Conservation (phyloP, 2,113 vertebrate genomes). For the Mirza zaza region DNA sequence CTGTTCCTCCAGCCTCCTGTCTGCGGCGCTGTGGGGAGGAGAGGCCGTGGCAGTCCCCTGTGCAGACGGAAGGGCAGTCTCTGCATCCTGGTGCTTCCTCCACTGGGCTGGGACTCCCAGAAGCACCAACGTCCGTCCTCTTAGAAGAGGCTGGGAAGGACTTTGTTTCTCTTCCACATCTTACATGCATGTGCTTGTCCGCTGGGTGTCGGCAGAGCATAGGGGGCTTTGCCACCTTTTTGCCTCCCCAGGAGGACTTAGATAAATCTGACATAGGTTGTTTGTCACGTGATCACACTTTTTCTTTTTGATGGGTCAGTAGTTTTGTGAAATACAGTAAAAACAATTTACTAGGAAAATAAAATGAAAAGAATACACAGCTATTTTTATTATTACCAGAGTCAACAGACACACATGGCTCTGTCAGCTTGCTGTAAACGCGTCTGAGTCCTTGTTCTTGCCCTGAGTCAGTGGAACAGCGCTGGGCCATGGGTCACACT, state of each 20-base stretch:
- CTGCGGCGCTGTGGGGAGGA: neutral
- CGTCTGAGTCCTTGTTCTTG: fast-evolving
- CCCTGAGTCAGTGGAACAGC: neutral
- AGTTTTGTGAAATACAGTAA: neutral
- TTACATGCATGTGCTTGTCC: neutral
- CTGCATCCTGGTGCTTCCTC: neutral
- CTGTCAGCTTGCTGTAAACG: no score
- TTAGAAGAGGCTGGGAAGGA: neutral
- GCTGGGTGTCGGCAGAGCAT: neutral
- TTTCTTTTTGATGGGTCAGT: neutral
- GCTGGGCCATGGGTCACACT: neutral
- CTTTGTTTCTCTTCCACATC: neutral
- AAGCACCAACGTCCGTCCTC: neutral
- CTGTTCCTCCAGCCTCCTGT: neutral
- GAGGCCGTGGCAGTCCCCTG: neutral
- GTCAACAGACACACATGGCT: fast-evolving
- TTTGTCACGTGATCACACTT: neutral
- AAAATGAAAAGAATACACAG: neutral
- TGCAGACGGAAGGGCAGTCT: no score
- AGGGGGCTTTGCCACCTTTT: neutral
- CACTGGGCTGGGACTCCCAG: neutral
- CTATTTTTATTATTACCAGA: neutral
- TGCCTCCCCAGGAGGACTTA: neutral
- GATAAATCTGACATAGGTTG: neutral
- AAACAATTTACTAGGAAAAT: neutral